Evolutionary conservation across 2,113 vertebrate species (phyloP).

Genomic region (Isichthys henryi): DNA sequence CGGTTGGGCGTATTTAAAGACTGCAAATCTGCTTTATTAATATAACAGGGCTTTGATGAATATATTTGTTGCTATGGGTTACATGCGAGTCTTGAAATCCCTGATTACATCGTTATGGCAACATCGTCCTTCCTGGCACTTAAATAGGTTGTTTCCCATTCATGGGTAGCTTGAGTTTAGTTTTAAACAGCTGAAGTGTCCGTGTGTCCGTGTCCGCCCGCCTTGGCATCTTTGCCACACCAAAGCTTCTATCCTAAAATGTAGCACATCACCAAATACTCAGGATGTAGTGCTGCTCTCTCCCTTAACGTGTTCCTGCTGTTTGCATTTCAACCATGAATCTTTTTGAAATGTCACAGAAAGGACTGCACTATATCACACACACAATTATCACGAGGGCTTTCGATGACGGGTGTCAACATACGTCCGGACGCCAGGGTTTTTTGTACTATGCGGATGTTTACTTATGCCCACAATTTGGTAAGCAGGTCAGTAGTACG

Average conservation of each 20-base stretch:
- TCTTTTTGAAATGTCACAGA: not conserved
- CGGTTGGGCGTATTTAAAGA: not conserved
- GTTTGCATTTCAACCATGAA: not conserved
- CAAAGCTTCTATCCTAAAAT: not conserved
- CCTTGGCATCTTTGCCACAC: not conserved
- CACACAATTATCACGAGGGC: not conserved
- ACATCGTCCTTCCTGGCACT: constrained; percentile 6
- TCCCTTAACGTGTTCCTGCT: not conserved
- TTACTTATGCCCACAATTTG: not conserved
- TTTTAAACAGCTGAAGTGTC: not conserved
- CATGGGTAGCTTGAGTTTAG: not conserved
- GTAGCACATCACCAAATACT: not conserved
- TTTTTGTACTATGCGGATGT: not conserved
- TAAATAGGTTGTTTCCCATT: not conserved
- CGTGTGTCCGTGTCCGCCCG: not conserved
- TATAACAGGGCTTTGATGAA: not conserved
- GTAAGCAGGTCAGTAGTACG: not conserved
- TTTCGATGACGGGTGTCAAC: not conserved
- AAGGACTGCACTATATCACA: not conserved
- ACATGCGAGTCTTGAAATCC: constrained; percentile 31
- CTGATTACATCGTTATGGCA: constrained; percentile 33
- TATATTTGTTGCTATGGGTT: constrained; percentile 35
- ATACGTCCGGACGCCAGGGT: not conserved
- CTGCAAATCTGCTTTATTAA: not conserved
- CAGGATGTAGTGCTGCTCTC: not conserved